Percentiles rank a stretch among this genome's conserved stretches.
phyloP scores from a whole-genome alignment of 2,113 vertebrate genomes.

The Lepidothrix coronata region DNA sequence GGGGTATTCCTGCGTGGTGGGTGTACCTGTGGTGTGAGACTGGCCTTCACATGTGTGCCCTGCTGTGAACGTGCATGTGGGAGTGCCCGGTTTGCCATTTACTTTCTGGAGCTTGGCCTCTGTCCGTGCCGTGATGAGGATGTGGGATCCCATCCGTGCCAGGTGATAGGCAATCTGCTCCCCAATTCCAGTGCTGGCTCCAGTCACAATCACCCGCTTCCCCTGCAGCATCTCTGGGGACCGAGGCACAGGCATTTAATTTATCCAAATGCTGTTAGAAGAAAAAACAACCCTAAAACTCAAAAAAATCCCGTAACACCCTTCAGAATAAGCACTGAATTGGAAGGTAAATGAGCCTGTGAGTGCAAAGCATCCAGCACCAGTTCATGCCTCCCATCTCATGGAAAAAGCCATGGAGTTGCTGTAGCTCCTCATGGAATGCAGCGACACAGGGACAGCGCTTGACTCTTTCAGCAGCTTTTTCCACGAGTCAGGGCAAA shows the following conservation, averaged over 20 bases:
- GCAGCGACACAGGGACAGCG: fast-evolving
- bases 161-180: slow-evolving; percentile 79
- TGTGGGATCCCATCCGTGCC: slow-evolving; percentile 75
- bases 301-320: not conserved
- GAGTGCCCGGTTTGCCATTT: slow-evolving; percentile 23
- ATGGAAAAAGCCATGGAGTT: not conserved
- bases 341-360: not conserved
- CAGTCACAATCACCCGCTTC: slow-evolving; percentile 78
- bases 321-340: not conserved
- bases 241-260: not conserved
- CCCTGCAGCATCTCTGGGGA: slow-evolving; percentile 76
- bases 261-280: not conserved
- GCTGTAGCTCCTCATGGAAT: not conserved
- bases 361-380: fast-evolving
- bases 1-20: fast-evolving
- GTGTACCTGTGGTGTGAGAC: not conserved
- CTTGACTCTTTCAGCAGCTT: not conserved
- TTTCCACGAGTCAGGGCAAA: not conserved
- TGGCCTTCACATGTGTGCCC: not conserved
- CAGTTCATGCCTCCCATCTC: not conserved
- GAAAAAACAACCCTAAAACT: too few relatives aligned
- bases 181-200: slow-evolving; percentile 78
- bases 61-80: fast-evolving
- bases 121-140: slow-evolving; percentile 75
- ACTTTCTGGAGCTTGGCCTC: slow-evolving; percentile 74